A percentile compares a stretch with the other conserved stretches of the same genome.
These are phyloP conservation scores for Formica aserva DNA, from an alignment of 2,888 invertebrate genomes.

Conservation along the genomic window DNA sequence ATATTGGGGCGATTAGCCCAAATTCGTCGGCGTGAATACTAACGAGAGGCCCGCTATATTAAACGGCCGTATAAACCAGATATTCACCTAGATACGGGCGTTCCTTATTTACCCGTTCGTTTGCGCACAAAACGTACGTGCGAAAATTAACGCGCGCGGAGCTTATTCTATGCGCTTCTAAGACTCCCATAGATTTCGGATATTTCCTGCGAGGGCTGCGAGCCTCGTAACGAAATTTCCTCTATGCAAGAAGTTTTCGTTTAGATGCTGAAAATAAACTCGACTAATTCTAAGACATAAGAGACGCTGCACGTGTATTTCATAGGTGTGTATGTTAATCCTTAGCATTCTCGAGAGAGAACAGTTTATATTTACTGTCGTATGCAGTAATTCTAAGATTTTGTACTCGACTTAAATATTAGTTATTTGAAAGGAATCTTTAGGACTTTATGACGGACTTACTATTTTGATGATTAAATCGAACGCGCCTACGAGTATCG, in stretches of 20 bases:
- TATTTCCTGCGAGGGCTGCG: conserved; percentile 80
- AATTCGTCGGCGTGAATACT: conserved; percentile 67
- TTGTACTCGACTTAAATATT: not conserved
- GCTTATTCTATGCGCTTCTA: conserved; percentile 67
- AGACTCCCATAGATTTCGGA: conserved; percentile 57
- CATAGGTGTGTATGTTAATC: conserved; percentile 44
- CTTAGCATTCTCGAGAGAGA: conserved; percentile 3
- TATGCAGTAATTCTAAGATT: not conserved
- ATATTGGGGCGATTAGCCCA: conserved; percentile 66
- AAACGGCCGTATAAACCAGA: conserved; percentile 27
- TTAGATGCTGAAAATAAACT: conserved; percentile 70
- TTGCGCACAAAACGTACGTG: conserved; percentile 65
- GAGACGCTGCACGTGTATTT: conserved; percentile 19
- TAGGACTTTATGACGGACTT: not conserved
- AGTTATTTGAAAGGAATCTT: not conserved
- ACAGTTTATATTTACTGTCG: conserved; percentile 11
- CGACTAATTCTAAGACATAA: conserved; percentile 37
- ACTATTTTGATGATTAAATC: conserved; percentile 27
- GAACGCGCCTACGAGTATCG: not conserved
- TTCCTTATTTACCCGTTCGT: conserved; percentile 44
- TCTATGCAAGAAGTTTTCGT: conserved; percentile 67
- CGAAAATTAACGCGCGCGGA: conserved; percentile 64
- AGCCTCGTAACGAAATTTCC: conserved; percentile 83
- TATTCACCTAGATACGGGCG: conserved; percentile 32
- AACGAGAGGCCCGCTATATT: conserved; percentile 56